Base-by-base conservation (phyloP, 2,797 vertebrate genomes). In the Hephaestus fuliginosus region DNA sequence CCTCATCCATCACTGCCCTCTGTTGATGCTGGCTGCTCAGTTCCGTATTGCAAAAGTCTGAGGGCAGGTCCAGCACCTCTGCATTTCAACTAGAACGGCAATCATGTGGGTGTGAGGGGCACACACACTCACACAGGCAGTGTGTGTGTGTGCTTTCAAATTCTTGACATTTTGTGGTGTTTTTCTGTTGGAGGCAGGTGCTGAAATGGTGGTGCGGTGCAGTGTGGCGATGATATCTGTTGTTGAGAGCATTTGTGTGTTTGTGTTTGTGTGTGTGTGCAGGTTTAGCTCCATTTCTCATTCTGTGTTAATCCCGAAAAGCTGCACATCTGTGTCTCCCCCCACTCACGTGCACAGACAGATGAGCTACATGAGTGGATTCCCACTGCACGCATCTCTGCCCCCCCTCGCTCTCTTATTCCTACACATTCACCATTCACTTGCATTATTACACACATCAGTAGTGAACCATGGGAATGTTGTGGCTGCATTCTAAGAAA, bases 271-370 rank as follows among this genome's bases (percentile, higher is more conserved):
- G 33, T 71, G 60, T 22, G 70, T 76, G 78, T 39, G 76, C 52
- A 81, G 72, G 80, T 90, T 91, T 84, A 84, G 78, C 86, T 88
- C 67, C 33, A 76, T 81, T 87, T 65, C 84, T 90, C 80, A 67
- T 88, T 88, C 82, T 89, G 86, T 88, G 85, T 80, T 93, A 95
- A 95, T 94, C 92, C 91, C 56, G 25, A 74, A 89, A 82, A 66
- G 74, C 86, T 88, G 86, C 91, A 93, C 93, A 94, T 93, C 93
- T 94, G 92, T 87, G 81, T 64, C 62, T 72, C 79, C 65, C 75
- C 70, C 77, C 81, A 63, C 91, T 92, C 93, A 93, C 91, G 90
- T 94, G 92, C 87, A 66, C 88, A 79, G 84, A 85, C 86, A 88
- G 90, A 94, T 93, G 90, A 92, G 89, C 88, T 87, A 76, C 80